Percentiles rank a stretch among this genome's conserved stretches.
Conservation (phyloP, 2,888 invertebrate genomes). For the Drosophila meridiana region DNA sequence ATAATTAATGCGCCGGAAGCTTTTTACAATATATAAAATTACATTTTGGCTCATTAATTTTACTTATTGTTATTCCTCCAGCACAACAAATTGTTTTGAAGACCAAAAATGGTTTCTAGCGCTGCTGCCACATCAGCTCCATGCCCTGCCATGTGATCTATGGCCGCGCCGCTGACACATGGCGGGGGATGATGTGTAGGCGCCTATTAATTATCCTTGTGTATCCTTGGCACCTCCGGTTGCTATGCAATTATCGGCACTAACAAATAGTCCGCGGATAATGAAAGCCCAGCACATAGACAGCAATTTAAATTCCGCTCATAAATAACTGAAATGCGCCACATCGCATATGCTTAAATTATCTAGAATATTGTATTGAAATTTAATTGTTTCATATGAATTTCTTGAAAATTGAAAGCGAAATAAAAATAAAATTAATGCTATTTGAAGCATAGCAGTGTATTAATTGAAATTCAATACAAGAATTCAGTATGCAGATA, state of each 20-base stretch:
- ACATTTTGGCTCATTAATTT: constrained; percentile 78
- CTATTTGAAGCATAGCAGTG: too few relatives aligned
- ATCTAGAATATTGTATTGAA: neutral
- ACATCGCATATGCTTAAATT: neutral
- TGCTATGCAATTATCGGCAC: constrained; percentile 43
- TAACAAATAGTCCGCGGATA: constrained; percentile 54
- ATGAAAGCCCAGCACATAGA: constrained; percentile 27
- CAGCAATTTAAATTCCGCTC: constrained; percentile 14
- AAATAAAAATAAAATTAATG: too few relatives aligned
- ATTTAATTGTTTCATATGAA: neutral
- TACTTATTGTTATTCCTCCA: constrained; percentile 66
- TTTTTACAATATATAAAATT: constrained; percentile 79
- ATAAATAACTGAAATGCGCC: constrained; percentile 27
- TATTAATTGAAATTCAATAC: neutral
- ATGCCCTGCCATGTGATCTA: constrained; percentile 42
- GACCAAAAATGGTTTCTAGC: constrained; percentile 56
- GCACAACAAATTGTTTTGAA: constrained; percentile 67
- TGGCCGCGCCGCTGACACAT: constrained; percentile 61
- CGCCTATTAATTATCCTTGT: constrained; percentile 57
- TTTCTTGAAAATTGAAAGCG: neutral
- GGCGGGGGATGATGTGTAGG: constrained; percentile 22
- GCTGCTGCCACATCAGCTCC: constrained; percentile 45
- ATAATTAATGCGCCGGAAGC: constrained; percentile 76
- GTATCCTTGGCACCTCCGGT: constrained; percentile 7
- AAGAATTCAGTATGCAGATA: neutral